Base-by-base conservation (phyloP, 2,113 vertebrate genomes). In the Eurystomus gularis region DNA sequence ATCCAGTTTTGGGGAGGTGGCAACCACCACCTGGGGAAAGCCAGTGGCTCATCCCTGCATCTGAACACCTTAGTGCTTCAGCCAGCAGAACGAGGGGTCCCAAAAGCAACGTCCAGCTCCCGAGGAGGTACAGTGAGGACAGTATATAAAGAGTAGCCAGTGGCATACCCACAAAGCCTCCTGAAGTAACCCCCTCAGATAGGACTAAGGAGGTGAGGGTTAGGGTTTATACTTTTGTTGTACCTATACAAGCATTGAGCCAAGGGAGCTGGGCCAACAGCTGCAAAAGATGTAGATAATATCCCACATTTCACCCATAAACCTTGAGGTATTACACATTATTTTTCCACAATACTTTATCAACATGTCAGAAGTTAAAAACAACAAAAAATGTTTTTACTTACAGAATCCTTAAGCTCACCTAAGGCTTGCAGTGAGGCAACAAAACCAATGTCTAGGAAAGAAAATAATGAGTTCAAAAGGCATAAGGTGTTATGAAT, bases 101-200 rank as follows among this genome's bases (percentile, higher is more conserved):
- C 49, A 54, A 40, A 24, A 42, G 18, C n/a, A 42, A 25, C 52
- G 25, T 5, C 15, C 11, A 42, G 11, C 40, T 72, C 52, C 40
- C 37, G 31, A 23, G 9, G 23, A 66, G 44, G 18, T 4, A 60
- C 18, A 42, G 7, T 2, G 6, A 81, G 33, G 28, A 40, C 13
- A 26, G 13, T 7, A 2, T 2, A 5, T 29, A 82, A n/a, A 11
- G 24, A 71, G 13, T 2, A 54, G 61, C n/a, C 40, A 48, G 62
- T 6, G 31, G 68, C 1, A 1, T 16, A 35, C 19, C 33, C 20
- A 39, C 37, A 46, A 55, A 90, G 2, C 6, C 23, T 65, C 14
- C n/a, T 28, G 18, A 54, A 49, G 7, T 23, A 80, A 51, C 13
- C 1, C 19, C 35, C 26, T 8, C 37, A 66, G 29, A 9, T 0